Base-by-base conservation (phyloP, 2,113 vertebrate genomes). In the Cebidichthys violaceus region DNA sequence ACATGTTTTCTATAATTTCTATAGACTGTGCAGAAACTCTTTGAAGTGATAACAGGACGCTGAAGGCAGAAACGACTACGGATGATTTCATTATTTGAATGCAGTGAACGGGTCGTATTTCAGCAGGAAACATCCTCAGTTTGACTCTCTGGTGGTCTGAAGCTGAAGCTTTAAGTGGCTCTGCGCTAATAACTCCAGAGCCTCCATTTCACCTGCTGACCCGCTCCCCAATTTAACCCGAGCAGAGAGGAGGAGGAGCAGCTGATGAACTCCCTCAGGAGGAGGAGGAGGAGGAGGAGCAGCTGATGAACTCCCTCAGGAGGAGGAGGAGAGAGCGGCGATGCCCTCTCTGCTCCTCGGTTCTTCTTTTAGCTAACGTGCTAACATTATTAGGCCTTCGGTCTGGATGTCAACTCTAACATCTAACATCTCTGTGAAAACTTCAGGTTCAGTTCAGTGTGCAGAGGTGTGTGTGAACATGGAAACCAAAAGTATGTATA, bases 151-250 rank as follows among this genome's bases (percentile, higher is more conserved):
- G 43, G 2, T 35, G 4, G 17, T 69, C 10, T 10, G 35, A 39
- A 9, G 29, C 22, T 0, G 15, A 33, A 33, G 33, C 6, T 18
- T 27, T 50, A 50, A 50, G 43, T 2, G 22, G 45, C 9, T 0
- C 31, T 9, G 45, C 5, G 50, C 33, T 55, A 17, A 54, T 55
- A 20, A 47, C 4, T 18, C 3, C 73, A 11, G n/a, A 76, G 18
- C 47, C 59, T 76, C 9, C n/a, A 15, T 14, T 50, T 73, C 81
- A 73, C 62, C 81, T 73, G 69, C 52, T 73, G 75, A 83, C 69
- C 81, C 9, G 81, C 75, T 60, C 81, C 13, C 61, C 69, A 77
- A 43, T 73, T 61, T 68, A 77, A 73, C 29, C 20, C 0, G 39
- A 77, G 54, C 39, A 33, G 81, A 13, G 61, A 33, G 52, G 0